These are phyloP conservation scores for Thymallus thymallus DNA, from an alignment of 2,113 vertebrate species.

Conservation along the genomic window DNA sequence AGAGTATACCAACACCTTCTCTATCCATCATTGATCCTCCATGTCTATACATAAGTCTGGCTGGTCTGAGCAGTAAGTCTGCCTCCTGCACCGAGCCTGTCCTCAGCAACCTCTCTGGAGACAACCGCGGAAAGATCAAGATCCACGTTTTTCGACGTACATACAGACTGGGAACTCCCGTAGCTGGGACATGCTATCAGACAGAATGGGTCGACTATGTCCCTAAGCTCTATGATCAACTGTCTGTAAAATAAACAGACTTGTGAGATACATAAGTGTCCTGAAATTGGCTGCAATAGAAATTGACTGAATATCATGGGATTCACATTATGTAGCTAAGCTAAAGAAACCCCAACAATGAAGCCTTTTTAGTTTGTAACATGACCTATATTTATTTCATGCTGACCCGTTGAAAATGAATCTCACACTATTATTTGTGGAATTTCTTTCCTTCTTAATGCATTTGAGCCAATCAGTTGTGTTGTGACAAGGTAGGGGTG, in stretches of 20 bases:
- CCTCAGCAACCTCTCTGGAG: slow-evolving; percentile 86
- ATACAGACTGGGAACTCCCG: slow-evolving; percentile 78
- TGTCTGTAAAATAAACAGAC: slow-evolving; percentile 81
- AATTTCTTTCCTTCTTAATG: too few species aligned
- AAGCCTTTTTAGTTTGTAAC: not conserved
- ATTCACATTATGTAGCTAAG: not conserved
- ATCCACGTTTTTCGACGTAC: slow-evolving; percentile 85
- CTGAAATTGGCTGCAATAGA: slow-evolving; percentile 75
- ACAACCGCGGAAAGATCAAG: slow-evolving; percentile 86
- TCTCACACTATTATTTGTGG: too few species aligned
- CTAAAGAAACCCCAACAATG: slow-evolving; percentile 4
- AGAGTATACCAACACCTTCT: not conserved
- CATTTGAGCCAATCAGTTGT: too few species aligned
- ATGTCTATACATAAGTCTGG: slow-evolving; percentile 95
- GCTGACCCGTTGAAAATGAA: too few species aligned
- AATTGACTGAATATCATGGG: slow-evolving; percentile 7
- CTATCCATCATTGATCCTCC: not conserved
- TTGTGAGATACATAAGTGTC: not conserved
- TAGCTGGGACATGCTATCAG: slow-evolving; percentile 92
- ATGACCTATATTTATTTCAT: not conserved
- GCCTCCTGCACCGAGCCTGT: slow-evolving; percentile 76
- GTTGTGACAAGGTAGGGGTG: too few species aligned
- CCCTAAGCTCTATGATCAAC: slow-evolving; percentile 90
- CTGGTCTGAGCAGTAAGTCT: slow-evolving; percentile 86
- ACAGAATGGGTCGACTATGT: slow-evolving; percentile 95